Percentiles rank a stretch among this genome's conserved stretches.
phyloP scores from a whole-genome alignment of 1,140 invertebrate genomes.

The Rhopalosiphum maidis region DNA sequence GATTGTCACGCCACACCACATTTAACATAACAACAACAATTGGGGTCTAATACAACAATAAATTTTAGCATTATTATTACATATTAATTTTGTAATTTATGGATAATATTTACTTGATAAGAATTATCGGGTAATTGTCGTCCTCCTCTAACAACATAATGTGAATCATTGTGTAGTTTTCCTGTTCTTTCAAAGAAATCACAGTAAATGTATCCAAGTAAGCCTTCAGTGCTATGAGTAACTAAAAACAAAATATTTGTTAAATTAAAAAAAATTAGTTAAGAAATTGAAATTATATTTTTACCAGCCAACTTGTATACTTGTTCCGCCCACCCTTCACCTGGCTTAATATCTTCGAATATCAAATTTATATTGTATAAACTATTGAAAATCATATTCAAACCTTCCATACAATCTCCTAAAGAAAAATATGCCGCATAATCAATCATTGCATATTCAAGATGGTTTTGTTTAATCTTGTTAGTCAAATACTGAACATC shows the following conservation, averaged over 20 bases:
- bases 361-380: conserved; percentile 83
- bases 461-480: conserved; percentile 73
- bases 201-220: conserved; percentile 95
- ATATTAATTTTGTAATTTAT: background rate
- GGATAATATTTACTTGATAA: conserved; percentile 72
- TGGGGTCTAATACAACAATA: conserved; percentile 71
- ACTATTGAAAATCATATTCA: conserved; percentile 82
- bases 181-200: conserved; percentile 90
- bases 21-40: conserved; percentile 95
- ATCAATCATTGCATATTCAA: conserved; percentile 73
- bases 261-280: background rate
- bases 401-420: conserved; percentile 94
- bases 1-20: conserved; percentile 76
- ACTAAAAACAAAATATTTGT: conserved; percentile 63
- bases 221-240: conserved; percentile 76
- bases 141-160: conserved; percentile 97
- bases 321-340: conserved; percentile 86
- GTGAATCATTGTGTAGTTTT: conserved; percentile 97
- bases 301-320: conserved; percentile 85
- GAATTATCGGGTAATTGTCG: conserved; percentile 78
- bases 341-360: conserved; percentile 72
- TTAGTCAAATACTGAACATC: conserved; percentile 83
- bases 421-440: conserved; percentile 91
- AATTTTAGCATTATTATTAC: conserved; percentile 42
- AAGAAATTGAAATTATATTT: background rate